Evolutionary conservation across 92 coral and sea anemone species (phyloP).

Genomic region (Isaurus tuberculatus): DNA sequence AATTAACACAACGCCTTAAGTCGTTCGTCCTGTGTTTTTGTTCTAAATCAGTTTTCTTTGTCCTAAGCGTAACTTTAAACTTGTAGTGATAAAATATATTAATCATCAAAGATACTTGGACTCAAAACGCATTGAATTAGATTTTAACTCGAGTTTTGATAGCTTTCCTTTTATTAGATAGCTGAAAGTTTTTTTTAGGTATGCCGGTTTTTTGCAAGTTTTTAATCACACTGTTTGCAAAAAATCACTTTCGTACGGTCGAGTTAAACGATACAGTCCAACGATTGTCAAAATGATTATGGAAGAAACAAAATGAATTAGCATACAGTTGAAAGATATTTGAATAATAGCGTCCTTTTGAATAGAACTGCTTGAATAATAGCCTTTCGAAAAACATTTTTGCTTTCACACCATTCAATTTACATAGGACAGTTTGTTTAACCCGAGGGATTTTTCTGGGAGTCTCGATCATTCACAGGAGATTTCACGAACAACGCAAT

Average conservation of each 20-base stretch:
- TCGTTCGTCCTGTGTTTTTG: too few species aligned
- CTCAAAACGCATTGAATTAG: background rate
- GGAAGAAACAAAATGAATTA: background rate
- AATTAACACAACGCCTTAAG: too few species aligned
- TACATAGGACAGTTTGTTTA: background rate
- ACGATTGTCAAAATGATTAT: too few species aligned
- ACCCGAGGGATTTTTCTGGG: background rate
- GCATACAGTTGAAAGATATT: background rate
- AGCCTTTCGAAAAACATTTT: background rate
- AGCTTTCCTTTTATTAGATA: background rate
- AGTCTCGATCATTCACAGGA: background rate
- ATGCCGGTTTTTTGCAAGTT: background rate
- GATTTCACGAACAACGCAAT: background rate
- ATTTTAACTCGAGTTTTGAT: background rate
- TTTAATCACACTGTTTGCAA: background rate
- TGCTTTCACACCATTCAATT: background rate
- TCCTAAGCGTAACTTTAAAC: too few species aligned
- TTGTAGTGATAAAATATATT: background rate
- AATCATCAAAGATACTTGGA: background rate
- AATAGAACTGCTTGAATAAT: constrained; percentile 2
- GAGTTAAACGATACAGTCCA: too few species aligned
- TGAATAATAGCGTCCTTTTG: background rate
- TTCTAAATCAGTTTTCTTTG: too few species aligned
- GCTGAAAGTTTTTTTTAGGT: background rate
- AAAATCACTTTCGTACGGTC: background rate